Conservation (phyloP, 1,140 invertebrate genomes). For the Oncopodura yosiiana region DNA sequence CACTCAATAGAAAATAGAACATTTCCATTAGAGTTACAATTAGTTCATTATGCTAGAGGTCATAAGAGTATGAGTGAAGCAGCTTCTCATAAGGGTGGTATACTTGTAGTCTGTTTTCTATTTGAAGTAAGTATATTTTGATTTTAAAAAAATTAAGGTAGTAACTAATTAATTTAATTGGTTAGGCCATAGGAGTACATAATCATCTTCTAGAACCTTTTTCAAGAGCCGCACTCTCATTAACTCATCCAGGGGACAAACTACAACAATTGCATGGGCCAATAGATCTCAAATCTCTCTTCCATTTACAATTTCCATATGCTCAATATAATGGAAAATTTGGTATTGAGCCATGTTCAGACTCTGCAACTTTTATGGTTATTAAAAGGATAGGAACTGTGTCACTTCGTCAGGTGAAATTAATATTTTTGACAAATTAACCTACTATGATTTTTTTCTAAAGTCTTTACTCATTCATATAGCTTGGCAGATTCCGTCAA, state of each 20-base stretch:
- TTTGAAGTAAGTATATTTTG: constrained; percentile 6
- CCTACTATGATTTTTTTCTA: no score
- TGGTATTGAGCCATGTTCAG: not conserved
- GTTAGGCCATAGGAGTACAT: constrained; percentile 4
- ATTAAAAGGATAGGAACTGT: not conserved
- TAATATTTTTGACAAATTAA: not conserved
- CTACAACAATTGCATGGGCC: constrained; percentile 17
- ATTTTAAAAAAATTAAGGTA: not conserved
- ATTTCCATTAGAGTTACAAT: not conserved
- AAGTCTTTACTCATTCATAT: no score
- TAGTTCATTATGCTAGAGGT: constrained; percentile 9
- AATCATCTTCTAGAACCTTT: constrained; percentile 9
- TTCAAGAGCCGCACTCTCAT: constrained; percentile 1
- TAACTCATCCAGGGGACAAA: not conserved
- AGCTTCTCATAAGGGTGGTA: not conserved
- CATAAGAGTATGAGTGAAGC: not conserved
- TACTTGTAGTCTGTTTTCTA: constrained; percentile 1
- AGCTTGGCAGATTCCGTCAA: no score
- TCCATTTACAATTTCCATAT: not conserved
- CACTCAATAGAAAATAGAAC: not conserved
- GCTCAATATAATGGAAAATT: not conserved
- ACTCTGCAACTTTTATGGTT: constrained; percentile 1
- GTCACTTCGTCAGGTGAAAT: constrained; percentile 1
- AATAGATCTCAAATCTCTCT: constrained; percentile 4
- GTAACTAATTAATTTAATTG: not conserved